Percentiles rank a stretch among this genome's conserved stretches.
Conservation (phyloP, 1,140 invertebrate genomes). For the Bombus consobrinus region DNA sequence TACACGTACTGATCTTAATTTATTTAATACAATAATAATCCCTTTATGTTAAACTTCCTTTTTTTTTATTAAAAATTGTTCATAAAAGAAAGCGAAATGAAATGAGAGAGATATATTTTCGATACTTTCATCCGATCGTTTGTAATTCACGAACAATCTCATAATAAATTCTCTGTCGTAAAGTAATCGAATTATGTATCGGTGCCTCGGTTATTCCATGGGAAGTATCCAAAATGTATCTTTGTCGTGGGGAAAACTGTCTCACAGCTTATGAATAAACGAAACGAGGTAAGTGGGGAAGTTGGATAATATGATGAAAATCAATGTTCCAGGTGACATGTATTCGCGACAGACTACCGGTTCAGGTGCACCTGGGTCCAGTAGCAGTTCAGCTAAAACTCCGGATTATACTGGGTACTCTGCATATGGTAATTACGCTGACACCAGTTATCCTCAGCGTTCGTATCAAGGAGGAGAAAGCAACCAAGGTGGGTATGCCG, state of each 20-base stretch:
- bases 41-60: neutral
- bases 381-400: slow-evolving; percentile 82
- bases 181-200: neutral
- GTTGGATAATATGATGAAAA: slow-evolving; percentile 38
- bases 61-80: neutral
- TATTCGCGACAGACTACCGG: slow-evolving; percentile 83
- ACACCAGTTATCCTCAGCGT: slow-evolving; percentile 82
- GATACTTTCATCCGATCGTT: neutral
- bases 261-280: slow-evolving; percentile 33
- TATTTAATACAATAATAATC: neutral
- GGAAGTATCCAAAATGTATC: slow-evolving; percentile 43
- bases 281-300: slow-evolving; percentile 26
- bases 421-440: slow-evolving; percentile 83
- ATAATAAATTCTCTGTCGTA: neutral
- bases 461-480: slow-evolving; percentile 82
- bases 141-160: neutral
- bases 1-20: slow-evolving; percentile 2
- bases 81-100: neutral
- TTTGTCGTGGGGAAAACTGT: neutral
- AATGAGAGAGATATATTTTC: neutral
- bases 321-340: slow-evolving; percentile 83
- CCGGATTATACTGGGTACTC: slow-evolving; percentile 82
- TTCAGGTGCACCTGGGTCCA: slow-evolving; percentile 83
- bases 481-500: slow-evolving; percentile 84
- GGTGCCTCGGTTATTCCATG: neutral